Percentiles rank a stretch among this genome's conserved stretches.
Evolutionary conservation across 2,113 vertebrate species (phyloP).

Genomic region (Pampusana beccarii): DNA sequence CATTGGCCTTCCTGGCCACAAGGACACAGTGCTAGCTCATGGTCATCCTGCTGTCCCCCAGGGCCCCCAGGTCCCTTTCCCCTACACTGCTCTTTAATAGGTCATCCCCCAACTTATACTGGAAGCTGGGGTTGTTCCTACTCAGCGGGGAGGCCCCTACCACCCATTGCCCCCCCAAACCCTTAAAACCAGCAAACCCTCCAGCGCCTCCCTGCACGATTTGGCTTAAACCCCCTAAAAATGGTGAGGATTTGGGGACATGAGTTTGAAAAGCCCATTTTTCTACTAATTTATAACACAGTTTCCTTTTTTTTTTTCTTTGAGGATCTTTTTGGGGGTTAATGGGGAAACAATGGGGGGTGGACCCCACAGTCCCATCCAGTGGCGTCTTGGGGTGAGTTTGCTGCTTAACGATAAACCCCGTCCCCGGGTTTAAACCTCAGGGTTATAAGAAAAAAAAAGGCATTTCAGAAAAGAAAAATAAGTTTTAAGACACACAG

Average conservation of each 20-base stretch:
- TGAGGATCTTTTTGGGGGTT: background rate
- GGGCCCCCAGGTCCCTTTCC: no score
- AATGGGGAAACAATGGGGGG: background rate
- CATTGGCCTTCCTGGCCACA: no score
- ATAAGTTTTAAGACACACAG: background rate
- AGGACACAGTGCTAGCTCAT: no score
- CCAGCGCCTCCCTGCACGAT: fast-evolving
- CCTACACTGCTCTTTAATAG: no score
- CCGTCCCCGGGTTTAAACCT: no score
- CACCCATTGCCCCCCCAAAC: background rate
- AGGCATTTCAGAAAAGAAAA: background rate
- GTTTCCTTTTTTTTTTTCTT: no score
- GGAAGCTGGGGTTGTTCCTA: no score
- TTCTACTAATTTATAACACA: background rate
- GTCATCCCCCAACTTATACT: no score
- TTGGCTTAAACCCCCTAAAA: background rate
- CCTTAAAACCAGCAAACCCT: no score
- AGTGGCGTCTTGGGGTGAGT: background rate
- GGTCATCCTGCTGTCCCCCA: no score
- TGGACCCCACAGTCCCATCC: fast-evolving
- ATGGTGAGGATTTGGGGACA: no score
- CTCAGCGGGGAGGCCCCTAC: background rate
- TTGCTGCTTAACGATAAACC: background rate
- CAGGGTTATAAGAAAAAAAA: no score
- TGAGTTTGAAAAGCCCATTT: background rate